Base-by-base conservation (phyloP, 53 echinoderm and acorn worm species). In the Henricia sp. region DNA sequence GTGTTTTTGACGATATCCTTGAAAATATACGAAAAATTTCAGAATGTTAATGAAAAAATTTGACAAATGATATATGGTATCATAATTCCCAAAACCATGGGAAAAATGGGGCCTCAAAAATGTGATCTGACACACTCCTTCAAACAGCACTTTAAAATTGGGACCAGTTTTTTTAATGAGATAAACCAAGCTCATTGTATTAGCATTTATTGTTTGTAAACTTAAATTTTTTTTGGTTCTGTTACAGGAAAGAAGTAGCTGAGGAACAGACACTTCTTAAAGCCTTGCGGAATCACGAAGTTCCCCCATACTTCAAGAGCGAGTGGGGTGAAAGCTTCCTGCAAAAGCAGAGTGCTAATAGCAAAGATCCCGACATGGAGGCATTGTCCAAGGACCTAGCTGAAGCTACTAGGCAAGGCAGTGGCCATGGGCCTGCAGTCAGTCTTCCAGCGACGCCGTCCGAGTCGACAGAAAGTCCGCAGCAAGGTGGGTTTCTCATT, bases 401-500 rank as follows among this genome's bases (percentile, higher is more conserved):
- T 6, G 78, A 74, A 46, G 90, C 82, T 12, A 90, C 77, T 14
- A 90, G 83, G 52, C 82, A 71, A 37, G 92, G 92, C 8, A 84
- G 84, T n/a, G 72, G 85, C 16, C 87, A 73, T 35, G 71, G 86
- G 19, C 66, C 88, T 0, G 56, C 88, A 1, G 63, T 90, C 64
- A 94, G 90, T 60, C 92, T 93, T 36, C 94, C 96, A 3, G 88
- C 90, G 37, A 96, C 96, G 37, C 96, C 96, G 17, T 65, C 85
- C 24, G 89, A 91, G n/a, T 87, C 92, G 48, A 92, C 92, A 17
- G 87, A 62, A 48, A 82, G 84, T 42, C 77, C 74, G 13, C 94
- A 87, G 69, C 91, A 83, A 89, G 94, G 94, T 94, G 28, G 28
- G 76, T 21, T 25, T 16, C 24, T 24, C 11, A 40, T 65, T n/a